Percentiles rank a stretch among this genome's conserved stretches.
Evolutionary conservation across 2,797 vertebrate species (phyloP).

Genomic region (Propithecus perrieri): DNA sequence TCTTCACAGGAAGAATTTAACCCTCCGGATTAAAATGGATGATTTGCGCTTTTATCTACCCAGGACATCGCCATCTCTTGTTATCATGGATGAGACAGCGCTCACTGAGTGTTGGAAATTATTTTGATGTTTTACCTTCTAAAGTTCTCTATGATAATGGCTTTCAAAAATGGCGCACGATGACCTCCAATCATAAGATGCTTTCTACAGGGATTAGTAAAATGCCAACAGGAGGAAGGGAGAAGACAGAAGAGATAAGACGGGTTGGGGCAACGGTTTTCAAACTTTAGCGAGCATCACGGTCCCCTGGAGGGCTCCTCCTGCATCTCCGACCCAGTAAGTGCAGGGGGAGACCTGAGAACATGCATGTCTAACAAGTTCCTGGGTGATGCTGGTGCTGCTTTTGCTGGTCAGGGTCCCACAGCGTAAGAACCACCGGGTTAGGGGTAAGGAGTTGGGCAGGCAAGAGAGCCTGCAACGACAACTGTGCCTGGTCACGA

Average conservation of each 20-base stretch:
- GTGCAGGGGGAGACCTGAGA: background rate
- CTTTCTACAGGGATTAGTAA: background rate
- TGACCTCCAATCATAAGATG: background rate
- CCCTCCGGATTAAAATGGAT: background rate
- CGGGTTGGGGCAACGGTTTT: background rate
- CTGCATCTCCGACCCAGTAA: background rate
- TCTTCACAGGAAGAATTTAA: background rate
- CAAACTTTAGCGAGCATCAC: fast-evolving
- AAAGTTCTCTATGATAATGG: background rate
- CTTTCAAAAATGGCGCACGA: background rate
- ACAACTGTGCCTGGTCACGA: background rate
- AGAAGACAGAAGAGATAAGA: background rate
- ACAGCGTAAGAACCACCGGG: background rate
- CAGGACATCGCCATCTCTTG: background rate
- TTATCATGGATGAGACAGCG: background rate
- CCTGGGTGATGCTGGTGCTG: background rate
- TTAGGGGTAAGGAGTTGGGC: background rate
- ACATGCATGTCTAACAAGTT: background rate
- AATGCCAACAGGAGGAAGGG: background rate
- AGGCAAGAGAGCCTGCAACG: background rate
- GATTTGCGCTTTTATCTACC: background rate
- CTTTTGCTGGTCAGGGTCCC: background rate
- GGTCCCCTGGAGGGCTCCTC: background rate
- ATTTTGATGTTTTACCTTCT: background rate
- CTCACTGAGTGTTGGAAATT: background rate